Conservation (phyloP, 2,888 invertebrate genomes). For the Plebejus melissa region DNA sequence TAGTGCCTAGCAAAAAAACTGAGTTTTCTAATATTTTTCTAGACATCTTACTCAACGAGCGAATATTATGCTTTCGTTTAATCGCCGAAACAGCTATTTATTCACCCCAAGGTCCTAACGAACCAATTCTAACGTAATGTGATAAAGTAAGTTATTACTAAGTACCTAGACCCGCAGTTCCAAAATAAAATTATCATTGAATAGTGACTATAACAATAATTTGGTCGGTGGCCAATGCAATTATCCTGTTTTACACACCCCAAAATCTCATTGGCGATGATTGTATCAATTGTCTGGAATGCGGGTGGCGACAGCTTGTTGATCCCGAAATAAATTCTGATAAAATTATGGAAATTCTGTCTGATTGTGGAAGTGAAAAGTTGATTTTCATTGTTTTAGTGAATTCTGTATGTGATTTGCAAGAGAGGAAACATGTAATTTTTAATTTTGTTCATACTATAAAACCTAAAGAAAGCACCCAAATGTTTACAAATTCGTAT, state of each 20-base stretch:
- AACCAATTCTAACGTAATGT: constrained; percentile 21
- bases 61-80: neutral
- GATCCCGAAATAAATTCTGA: constrained; percentile 67
- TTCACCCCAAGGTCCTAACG: constrained; percentile 14
- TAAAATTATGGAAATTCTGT: constrained; percentile 58
- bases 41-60: neutral
- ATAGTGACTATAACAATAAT: constrained; percentile 72
- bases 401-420: neutral
- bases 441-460: too few relatives aligned
- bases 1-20: neutral
- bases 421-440: neutral
- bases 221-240: constrained; percentile 73
- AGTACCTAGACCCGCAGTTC: constrained; percentile 60
- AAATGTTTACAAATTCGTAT: too few relatives aligned
- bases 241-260: constrained; percentile 69
- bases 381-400: constrained; percentile 19
- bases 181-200: constrained; percentile 67
- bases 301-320: constrained; percentile 74
- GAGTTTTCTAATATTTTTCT: neutral
- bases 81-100: neutral
- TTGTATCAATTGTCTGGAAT: constrained; percentile 76
- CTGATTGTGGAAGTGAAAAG: constrained; percentile 28
- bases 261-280: constrained; percentile 76
- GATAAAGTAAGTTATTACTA: constrained; percentile 20
- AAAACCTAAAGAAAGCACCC: too few relatives aligned